A percentile compares a stretch with the other conserved stretches of the same genome.
Conservation (phyloP, 2,113 vertebrate genomes). For the Dryoscopus gambensis region DNA sequence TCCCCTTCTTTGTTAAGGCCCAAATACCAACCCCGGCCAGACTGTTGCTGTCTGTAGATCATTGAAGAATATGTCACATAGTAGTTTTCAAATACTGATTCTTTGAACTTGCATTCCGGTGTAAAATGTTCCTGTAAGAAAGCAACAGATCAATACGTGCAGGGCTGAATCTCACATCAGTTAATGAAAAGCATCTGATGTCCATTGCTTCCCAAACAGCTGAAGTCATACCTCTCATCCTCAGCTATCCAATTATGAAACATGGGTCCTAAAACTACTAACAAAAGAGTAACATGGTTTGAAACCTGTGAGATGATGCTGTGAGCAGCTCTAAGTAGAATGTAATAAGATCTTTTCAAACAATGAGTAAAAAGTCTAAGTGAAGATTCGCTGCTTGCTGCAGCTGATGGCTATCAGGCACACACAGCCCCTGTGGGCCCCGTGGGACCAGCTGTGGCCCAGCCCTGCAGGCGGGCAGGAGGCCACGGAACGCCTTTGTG, state of each 20-base stretch:
- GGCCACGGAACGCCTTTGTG: background rate
- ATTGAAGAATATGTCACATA: conserved; percentile 99
- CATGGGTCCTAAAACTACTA: background rate
- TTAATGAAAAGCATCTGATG: background rate
- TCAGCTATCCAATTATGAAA: background rate
- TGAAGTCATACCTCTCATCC: background rate
- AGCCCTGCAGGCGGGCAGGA: fast-evolving
- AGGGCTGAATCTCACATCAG: background rate
- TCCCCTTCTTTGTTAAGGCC: conserved; percentile 99
- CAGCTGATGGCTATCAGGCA: background rate
- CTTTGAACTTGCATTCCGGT: conserved; percentile 98
- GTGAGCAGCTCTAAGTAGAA: background rate
- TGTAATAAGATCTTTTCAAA: background rate
- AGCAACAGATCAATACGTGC: conserved; percentile 1
- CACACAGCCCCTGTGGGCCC: background rate
- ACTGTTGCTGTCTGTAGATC: conserved; percentile 98
- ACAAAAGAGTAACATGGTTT: conserved; percentile 15
- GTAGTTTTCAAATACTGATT: conserved; percentile 99
- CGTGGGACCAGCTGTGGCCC: background rate
- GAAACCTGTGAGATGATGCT: background rate
- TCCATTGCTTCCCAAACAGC: background rate
- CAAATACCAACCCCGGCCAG: conserved; percentile 96
- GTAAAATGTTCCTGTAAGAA: conserved; percentile 94
- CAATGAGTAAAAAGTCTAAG: background rate
- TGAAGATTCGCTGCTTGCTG: background rate